Percentiles rank a stretch among this genome's conserved stretches.
These are phyloP conservation scores for Sebastes hopkinsi DNA, from an alignment of 2,797 vertebrate genomes.

Conservation along the genomic window DNA sequence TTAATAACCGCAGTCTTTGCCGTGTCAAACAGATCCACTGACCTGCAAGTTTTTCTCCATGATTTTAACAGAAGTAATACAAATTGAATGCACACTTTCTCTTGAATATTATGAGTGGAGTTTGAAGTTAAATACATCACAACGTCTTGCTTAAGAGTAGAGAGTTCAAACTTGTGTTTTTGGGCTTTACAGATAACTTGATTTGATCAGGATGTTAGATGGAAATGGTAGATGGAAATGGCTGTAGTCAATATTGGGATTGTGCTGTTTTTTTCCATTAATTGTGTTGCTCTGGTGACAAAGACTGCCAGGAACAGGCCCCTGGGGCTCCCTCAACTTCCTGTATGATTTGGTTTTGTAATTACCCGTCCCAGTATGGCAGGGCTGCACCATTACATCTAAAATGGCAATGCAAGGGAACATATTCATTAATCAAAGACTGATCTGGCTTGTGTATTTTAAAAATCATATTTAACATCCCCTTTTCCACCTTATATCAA, in stretches of 20 bases:
- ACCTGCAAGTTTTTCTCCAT: not conserved
- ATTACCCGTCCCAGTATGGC: not conserved
- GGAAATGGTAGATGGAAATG: conserved; percentile 5
- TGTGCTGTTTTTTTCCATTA: not conserved
- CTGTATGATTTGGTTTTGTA: conserved; percentile 15
- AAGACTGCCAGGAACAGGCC: conserved; percentile 8
- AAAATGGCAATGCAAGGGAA: not conserved
- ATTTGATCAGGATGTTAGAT: conserved; percentile 3
- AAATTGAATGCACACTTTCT: not conserved
- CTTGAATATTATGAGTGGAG: not conserved
- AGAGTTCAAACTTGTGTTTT: not conserved
- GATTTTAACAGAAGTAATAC: not conserved
- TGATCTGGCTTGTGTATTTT: not conserved
- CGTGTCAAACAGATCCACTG: not conserved
- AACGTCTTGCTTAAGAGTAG: not conserved
- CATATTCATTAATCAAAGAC: not conserved
- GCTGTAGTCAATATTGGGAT: conserved; percentile 11
- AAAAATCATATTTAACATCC: not conserved
- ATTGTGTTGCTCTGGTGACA: conserved; percentile 18
- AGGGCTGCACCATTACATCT: not conserved
- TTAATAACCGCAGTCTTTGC: not conserved
- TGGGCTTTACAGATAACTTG: not conserved
- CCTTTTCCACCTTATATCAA: not conserved
- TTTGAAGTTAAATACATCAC: not conserved
- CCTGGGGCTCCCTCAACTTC: conserved; percentile 6